Evolutionary conservation across 2,113 vertebrate species (phyloP), one percentile per base, ranked within the genome.

Genomic region (Boleophthalmus pectinirostris): DNA sequence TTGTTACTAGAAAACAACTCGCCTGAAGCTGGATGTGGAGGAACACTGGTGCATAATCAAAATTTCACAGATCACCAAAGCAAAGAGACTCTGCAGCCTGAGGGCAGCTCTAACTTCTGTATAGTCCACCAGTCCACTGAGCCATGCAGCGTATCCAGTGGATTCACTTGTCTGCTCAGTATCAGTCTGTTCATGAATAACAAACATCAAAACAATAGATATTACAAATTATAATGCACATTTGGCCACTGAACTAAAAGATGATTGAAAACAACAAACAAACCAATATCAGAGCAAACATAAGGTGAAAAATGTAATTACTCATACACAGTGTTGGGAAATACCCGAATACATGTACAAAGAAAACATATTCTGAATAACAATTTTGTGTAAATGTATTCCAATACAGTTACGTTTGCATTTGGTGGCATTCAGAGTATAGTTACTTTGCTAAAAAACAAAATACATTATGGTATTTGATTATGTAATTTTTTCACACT

Each of bases 41-140:
- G 43, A 29, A 51, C 33, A 29, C 63, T 51, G 29, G 29, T 46
- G 49, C 29, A 47, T 66, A 21, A 54, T 43, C 51, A 18, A 45
- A 54, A 54, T 16, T 69, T 61, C 72, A 23, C 65, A 53, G 72
- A 54, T 70, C 35, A 33, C 46, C 38, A 9, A 43, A 2, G 9
- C 67, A 57, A n/a, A 73, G 29, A 54, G 47, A 24, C 33, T 47
- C 33, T 0, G 25, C 29, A 23, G 69, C 69, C 56, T 2, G 57
- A 11, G 21, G 75, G 65, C 20, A 35, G 73, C 65, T 46, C 33
- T 67, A 73, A 79, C 66, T 69, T 47, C 56, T 72, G 18, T 23
- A 64, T 24, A 61, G 69, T 72, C 56, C 51, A 51, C 46, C 51
- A 33, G 66, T 66, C 16, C 49, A 76, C 43, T 57, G 21, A 56